Evolutionary conservation across 2,113 vertebrate genomes (phyloP), one percentile per base, ranked within the genome.

Genomic region (Hippocampus guttulatus): DNA sequence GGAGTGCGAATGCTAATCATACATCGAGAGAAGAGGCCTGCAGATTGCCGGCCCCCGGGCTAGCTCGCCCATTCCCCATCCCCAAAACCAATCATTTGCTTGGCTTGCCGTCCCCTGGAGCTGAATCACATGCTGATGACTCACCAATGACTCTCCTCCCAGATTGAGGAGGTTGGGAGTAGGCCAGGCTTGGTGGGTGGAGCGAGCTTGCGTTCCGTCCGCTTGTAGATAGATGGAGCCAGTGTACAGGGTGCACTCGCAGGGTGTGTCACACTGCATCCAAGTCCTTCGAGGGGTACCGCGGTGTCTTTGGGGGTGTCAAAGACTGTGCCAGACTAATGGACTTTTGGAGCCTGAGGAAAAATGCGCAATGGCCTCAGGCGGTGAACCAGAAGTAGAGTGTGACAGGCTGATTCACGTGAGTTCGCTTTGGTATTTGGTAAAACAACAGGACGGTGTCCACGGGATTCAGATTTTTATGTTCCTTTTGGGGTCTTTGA

Each of bases 41-140:
- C n/a, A 25, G 70, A 21, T 45, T 58, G 52, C 11, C 11, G 23
- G 41, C 21, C 61, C 2, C 30, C 0, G 1, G n/a, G 38, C 27
- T 30, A 38, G 47, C 27, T 38, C 55, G 18, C 10, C 72, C 60
- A 12, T 43, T 66, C 57, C 75, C 20, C 25, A 49, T 61, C 69
- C 73, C 38, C 8, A 72, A 54, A 69, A 54, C 79, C 84, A 85
- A 85, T 89, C 76, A 62, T 15, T 9, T 1, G 3, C 1, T 54
- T 69, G 54, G 51, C 38, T 73, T 51, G 63, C 65, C 30, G 1
- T 55, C 58, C 71, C 81, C 80, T 72, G 15, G 43, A 75, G 64
- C 57, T 61, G 3, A 1, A 64, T 89, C 83, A 84, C 84, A 84
- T 87, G 86, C 5, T 76, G 82, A 90, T 81, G 82, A 85, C 85